Percentiles rank a stretch among this genome's conserved stretches.
phyloP scores from a whole-genome alignment of 2,888 invertebrate species.

The Strigamia transsilvanica region DNA sequence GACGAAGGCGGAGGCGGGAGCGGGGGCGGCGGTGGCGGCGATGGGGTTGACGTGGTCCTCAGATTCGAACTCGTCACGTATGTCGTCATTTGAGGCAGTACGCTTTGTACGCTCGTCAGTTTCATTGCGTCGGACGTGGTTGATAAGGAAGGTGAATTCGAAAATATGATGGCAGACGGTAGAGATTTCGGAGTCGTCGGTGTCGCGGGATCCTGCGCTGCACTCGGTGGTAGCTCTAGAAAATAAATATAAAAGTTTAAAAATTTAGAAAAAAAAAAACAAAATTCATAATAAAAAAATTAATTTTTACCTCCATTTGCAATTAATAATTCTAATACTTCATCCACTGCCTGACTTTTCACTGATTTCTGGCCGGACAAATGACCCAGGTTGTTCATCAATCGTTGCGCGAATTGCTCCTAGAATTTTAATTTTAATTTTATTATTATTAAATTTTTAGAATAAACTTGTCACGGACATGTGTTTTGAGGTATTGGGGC shows the following conservation, averaged over 20 bases:
- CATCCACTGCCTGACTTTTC: constrained; percentile 85
- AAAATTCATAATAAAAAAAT: not conserved
- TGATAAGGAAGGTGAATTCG: constrained; percentile 4
- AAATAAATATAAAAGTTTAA: not conserved
- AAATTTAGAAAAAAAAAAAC: not conserved
- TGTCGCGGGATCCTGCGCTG: constrained; percentile 76
- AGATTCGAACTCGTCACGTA: constrained; percentile 11
- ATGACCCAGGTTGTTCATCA: constrained; percentile 53
- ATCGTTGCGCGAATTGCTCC: constrained; percentile 55
- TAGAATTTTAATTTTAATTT: not conserved
- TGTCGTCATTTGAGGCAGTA: not conserved
- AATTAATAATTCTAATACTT: constrained; percentile 91
- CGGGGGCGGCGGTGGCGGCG: constrained; percentile 66
- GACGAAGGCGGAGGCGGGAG: constrained; percentile 59
- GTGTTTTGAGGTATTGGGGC: too few relatives aligned
- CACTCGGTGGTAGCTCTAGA: constrained; percentile 83
- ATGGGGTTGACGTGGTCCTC: constrained; percentile 57
- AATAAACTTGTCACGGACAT: too few relatives aligned
- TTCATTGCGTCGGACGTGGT: constrained; percentile 55
- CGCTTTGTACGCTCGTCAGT: not conserved
- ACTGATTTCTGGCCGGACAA: constrained; percentile 60
- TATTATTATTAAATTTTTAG: not conserved
- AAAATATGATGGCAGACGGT: constrained; percentile 65
- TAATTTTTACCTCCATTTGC: constrained; percentile 76
- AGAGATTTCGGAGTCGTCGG: constrained; percentile 67